Base-by-base conservation (phyloP, 2,888 invertebrate genomes). In the Phania funesta region DNA sequence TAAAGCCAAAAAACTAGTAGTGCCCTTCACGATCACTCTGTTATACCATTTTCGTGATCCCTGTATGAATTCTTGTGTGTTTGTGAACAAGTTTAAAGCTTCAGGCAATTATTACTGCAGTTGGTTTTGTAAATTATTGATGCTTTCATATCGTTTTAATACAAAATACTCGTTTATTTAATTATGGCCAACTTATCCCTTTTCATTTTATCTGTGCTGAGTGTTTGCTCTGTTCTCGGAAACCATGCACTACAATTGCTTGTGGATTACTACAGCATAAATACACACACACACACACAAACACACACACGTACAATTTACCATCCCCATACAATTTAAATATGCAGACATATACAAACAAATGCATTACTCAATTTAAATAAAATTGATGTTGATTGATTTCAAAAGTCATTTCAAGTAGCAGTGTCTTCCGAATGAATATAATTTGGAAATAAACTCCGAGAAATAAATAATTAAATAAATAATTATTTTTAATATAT, bases 121-220 rank as follows among this genome's bases (percentile, higher is more conserved):
- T 58, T 80, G 80, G 32, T 65, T 76, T 80, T 75, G 35, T 76
- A 71, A 75, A 80, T 75, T 80, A 80, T 80, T 80, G 50, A 80
- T 46, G 65, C 70, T 75, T 75, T 65, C 29, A 52, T 76, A 71
- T 75, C 65, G 38, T 65, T 80, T 75, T 80, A 75, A 76, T 70
- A 50, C 52, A 52, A 70, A 75, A 58, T n/a, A n/a, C n/a, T n/a
- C n/a, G n/a, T 80, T 80, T 71, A 80, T 75, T 80, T 76, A 80
- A 75, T 80, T 80, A 80, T 50, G 58, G 24, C 32, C 32, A 38
- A 50, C 64, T 52, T 35, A 32, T 16, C 13, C 35, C 20, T 2
- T 64, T 26, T 8, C 24, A 18, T 18, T 52, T 38, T 52, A 35
- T 26, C 8, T 20, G 18, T 7, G 9, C 4, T 11, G 35, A 22